phyloP scores from a whole-genome alignment of 2,113 vertebrate genomes.

The rabbit (Oryctolagus cuniculus) region DNA sequence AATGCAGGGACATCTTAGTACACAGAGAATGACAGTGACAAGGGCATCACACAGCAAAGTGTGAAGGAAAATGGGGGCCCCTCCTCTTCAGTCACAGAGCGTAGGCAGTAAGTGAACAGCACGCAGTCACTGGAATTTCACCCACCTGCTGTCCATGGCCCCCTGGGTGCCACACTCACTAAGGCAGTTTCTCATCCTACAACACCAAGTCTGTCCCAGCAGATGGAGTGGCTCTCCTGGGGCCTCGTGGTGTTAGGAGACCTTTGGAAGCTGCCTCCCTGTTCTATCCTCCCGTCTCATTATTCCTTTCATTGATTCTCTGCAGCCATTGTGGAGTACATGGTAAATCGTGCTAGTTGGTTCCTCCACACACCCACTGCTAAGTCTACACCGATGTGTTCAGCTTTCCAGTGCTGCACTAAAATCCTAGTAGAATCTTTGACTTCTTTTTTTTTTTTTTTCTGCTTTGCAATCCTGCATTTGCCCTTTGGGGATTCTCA shows the following conservation, averaged over 20 bases:
- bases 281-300: neutral
- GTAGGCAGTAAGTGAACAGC: neutral
- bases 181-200: neutral
- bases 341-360: conserved; percentile 27
- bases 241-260: neutral
- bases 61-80: neutral
- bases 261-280: conserved; percentile 48
- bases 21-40: neutral
- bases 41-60: neutral
- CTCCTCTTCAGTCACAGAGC: conserved; percentile 16
- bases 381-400: neutral
- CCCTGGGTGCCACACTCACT: neutral
- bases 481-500: neutral
- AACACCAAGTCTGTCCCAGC: conserved; percentile 9
- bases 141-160: neutral
- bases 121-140: neutral
- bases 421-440: neutral
- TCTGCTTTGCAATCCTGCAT: neutral
- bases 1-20: conserved; percentile 30
- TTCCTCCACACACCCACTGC: conserved; percentile 18
- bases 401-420: neutral
- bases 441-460: neutral
- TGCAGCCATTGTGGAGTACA: conserved; percentile 1
- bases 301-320: conserved; percentile 33
- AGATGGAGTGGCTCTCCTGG: neutral